phyloP scores from a whole-genome alignment of 2,113 vertebrate species.

The Chitala chitala region DNA sequence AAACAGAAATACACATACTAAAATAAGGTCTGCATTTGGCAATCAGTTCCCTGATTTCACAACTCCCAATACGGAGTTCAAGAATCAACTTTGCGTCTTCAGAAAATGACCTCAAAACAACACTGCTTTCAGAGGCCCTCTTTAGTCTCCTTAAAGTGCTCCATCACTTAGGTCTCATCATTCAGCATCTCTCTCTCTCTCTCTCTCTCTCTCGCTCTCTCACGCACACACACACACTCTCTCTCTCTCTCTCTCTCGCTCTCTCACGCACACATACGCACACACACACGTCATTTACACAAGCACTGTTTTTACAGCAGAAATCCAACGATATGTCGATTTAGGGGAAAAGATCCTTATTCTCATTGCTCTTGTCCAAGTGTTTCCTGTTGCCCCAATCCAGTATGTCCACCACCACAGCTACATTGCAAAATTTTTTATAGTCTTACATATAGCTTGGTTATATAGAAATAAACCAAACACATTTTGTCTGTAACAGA shows the following conservation, averaged over 20 bases:
- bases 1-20: neutral
- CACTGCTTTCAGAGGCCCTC: too few relatives aligned
- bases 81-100: neutral
- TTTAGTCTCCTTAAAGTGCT: too few relatives aligned
- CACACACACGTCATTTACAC: neutral
- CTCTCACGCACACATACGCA: neutral
- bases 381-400: neutral
- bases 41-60: neutral
- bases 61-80: neutral
- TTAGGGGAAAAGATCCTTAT: neutral
- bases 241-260: neutral
- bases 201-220: neutral
- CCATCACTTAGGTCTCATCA: too few relatives aligned
- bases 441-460: slow-evolving; percentile 5
- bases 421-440: neutral
- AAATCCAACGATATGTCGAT: neutral
- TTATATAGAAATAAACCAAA: slow-evolving; percentile 15
- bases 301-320: neutral
- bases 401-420: neutral
- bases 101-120: neutral
- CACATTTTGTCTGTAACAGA: neutral
- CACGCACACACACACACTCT: neutral
- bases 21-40: neutral
- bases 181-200: neutral
- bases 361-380: neutral